A percentile compares a stretch with the other conserved stretches of the same genome.
Conservation (phyloP, 2,797 vertebrate species). For the Bufotes viridis region DNA sequence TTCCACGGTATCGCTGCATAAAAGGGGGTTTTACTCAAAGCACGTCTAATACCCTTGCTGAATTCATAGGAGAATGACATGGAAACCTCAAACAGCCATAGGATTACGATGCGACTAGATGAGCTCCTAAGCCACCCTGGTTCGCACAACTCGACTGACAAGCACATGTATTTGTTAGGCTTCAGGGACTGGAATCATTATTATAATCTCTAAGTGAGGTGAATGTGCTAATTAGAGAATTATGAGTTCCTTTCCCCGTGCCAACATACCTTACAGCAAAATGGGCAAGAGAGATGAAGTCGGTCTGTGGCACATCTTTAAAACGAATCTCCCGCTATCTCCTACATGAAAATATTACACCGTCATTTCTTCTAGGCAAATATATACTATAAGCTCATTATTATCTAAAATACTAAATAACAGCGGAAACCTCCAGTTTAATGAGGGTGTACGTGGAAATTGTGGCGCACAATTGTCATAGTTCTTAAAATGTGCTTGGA, state of each 20-base stretch:
- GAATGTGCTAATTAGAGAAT: constrained; percentile 54
- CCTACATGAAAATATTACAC: not conserved
- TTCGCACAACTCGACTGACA: constrained; percentile 47
- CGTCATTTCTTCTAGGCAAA: not conserved
- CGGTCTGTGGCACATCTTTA: not conserved
- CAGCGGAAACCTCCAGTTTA: not conserved
- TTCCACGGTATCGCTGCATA: constrained; percentile 36
- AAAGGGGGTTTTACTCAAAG: constrained; percentile 46
- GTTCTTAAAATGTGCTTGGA: not conserved
- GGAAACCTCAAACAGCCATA: constrained; percentile 41
- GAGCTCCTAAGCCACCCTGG: constrained; percentile 39
- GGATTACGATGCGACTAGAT: constrained; percentile 49
- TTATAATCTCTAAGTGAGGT: constrained; percentile 51
- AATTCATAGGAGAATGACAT: constrained; percentile 45
- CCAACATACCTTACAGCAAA: constrained; percentile 45
- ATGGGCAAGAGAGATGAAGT: constrained; percentile 25
- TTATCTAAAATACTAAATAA: not conserved
- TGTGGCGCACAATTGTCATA: not conserved
- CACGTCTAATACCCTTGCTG: constrained; percentile 41
- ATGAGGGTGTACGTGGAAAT: not conserved
- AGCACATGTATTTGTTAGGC: constrained; percentile 43
- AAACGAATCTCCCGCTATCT: not conserved
- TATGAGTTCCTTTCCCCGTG: constrained; percentile 39
- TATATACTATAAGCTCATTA: not conserved
- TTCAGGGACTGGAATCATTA: constrained; percentile 45